A percentile compares a stretch with the other conserved stretches of the same genome.
phyloP scores from a whole-genome alignment of 2,797 vertebrate genomes.

The Chrysocyon brachyurus region DNA sequence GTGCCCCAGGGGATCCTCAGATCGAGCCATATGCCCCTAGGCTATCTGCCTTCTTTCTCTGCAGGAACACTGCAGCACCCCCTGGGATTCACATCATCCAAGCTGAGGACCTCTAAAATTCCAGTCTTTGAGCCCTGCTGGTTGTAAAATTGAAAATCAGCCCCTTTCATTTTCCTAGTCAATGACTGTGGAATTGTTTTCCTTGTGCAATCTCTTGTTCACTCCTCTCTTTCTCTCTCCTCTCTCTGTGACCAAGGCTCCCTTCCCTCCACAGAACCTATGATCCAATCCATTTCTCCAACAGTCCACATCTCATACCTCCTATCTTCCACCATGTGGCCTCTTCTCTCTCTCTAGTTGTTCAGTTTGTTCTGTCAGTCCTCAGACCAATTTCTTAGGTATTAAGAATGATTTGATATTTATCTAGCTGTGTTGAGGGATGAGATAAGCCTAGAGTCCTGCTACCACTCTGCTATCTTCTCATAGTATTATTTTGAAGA shows the following conservation, averaged over 20 bases:
- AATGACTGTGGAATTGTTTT: background rate
- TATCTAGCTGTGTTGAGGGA: background rate
- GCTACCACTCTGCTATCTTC: background rate
- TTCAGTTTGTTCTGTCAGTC: background rate
- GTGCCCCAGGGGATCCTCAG: background rate
- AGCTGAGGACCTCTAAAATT: background rate
- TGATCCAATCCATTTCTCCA: background rate
- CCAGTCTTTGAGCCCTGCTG: background rate
- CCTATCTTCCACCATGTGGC: background rate
- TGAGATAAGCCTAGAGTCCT: background rate
- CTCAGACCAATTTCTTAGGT: background rate
- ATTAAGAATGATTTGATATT: background rate
- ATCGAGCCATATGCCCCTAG: background rate
- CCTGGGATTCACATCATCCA: background rate
- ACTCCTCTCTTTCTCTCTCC: background rate
- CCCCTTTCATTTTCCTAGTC: background rate
- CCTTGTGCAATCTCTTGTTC: background rate
- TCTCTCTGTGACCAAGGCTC: background rate
- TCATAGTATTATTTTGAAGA: constrained; percentile 48
- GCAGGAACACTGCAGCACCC: background rate
- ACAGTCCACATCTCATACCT: background rate
- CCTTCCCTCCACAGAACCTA: background rate
- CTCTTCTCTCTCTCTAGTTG: background rate
- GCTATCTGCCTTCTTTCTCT: background rate
- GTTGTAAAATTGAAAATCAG: background rate